phyloP scores from a whole-genome alignment of 2,888 invertebrate species.

The Allacma fusca region DNA sequence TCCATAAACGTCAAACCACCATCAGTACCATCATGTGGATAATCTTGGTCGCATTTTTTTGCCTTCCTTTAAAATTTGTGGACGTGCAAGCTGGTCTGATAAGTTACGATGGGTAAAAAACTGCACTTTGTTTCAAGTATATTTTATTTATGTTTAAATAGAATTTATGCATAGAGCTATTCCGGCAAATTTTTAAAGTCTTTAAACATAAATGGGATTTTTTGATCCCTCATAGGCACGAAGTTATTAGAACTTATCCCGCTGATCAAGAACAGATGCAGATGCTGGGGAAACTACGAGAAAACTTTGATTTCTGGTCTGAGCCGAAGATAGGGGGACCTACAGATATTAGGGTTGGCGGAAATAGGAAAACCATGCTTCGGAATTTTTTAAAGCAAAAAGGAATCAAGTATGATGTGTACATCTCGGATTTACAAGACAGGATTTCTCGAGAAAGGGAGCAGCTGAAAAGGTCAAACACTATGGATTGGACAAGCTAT shows the following conservation, averaged over 20 bases:
- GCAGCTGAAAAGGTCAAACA: not conserved
- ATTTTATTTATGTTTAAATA: too few relatives aligned
- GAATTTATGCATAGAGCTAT: too few relatives aligned
- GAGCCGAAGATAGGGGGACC: not conserved
- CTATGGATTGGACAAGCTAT: constrained; percentile 25
- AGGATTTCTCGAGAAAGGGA: not conserved
- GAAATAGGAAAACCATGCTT: not conserved
- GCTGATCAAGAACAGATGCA: not conserved
- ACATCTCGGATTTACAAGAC: not conserved
- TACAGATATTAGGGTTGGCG: not conserved
- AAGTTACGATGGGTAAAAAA: too few relatives aligned
- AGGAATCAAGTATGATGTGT: not conserved
- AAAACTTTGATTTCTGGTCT: not conserved
- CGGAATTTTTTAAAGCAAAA: not conserved
- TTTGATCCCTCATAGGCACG: not conserved
- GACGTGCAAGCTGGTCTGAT: too few relatives aligned
- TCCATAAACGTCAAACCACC: too few relatives aligned
- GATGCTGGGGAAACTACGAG: not conserved
- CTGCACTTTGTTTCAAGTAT: too few relatives aligned
- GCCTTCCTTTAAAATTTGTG: too few relatives aligned
- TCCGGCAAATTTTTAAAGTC: too few relatives aligned
- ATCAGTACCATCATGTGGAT: too few relatives aligned
- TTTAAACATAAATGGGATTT: too few relatives aligned
- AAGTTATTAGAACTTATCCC: constrained; percentile 32
- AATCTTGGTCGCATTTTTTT: too few relatives aligned